These are phyloP conservation scores for Daboia siamensis DNA, from an alignment of 2,113 vertebrate species.

Conservation along the genomic window DNA sequence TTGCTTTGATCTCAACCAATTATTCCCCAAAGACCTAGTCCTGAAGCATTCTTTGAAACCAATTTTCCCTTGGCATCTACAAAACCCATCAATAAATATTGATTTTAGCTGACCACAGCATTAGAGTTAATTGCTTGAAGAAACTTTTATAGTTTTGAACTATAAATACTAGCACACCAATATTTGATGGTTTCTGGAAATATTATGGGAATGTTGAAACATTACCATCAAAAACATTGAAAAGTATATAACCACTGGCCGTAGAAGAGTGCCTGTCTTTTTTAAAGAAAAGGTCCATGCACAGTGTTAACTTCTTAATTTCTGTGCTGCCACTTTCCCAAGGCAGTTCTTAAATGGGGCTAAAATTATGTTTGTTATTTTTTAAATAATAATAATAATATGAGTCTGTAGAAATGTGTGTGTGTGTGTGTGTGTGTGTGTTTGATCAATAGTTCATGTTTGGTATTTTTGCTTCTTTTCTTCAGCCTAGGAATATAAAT, in stretches of 20 bases:
- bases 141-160: constrained; percentile 2
- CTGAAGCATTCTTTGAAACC: background rate
- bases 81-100: constrained; percentile 10
- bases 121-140: background rate
- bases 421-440: background rate
- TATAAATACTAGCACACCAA: constrained; percentile 6
- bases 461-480: background rate
- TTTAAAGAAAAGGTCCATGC: background rate
- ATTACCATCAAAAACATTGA: background rate
- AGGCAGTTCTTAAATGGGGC: background rate
- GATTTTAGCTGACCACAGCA: background rate
- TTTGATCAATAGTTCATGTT: background rate
- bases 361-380: background rate
- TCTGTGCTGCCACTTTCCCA: background rate
- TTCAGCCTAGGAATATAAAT: background rate
- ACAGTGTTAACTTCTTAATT: background rate
- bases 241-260: background rate
- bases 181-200: background rate
- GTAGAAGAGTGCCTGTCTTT: background rate
- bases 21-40: background rate
- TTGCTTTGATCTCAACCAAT: background rate
- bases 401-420: background rate
- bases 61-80: constrained; percentile 6
- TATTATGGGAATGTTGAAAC: background rate
- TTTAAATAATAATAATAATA: background rate